These are phyloP conservation scores for Muraenolepis orangiensis DNA, from an alignment of 2,797 vertebrate species.

Conservation along the genomic window DNA sequence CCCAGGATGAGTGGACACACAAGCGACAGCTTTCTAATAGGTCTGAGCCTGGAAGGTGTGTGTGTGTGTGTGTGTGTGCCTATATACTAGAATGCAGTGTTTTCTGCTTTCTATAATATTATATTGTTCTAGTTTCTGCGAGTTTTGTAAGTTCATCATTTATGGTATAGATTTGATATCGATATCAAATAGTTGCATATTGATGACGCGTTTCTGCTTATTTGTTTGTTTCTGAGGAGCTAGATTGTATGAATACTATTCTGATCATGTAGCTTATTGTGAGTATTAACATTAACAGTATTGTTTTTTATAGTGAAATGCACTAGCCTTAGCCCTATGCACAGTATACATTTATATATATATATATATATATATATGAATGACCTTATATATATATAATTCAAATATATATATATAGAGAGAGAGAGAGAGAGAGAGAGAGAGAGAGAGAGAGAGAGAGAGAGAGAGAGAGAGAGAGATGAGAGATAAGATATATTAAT, in stretches of 20 bases:
- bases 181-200: not conserved
- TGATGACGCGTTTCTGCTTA: not conserved
- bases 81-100: not conserved
- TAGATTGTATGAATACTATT: no score
- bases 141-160: not conserved
- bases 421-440: no score
- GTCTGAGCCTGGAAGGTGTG: conserved; percentile 56
- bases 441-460: no score
- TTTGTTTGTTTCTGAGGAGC: no score
- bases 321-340: not conserved
- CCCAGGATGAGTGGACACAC: not conserved
- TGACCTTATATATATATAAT: no score
- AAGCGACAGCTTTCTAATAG: not conserved
- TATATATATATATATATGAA: no score
- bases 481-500: no score
- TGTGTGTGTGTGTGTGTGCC: no score
- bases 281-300: not conserved
- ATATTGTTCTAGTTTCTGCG: not conserved
- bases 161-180: not conserved
- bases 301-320: not conserved
- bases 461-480: no score
- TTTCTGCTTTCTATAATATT: not conserved
- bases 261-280: not conserved
- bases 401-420: no score
- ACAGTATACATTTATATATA: no score